Percentiles rank a stretch among this genome's conserved stretches.
phyloP scores from a whole-genome alignment of 2,888 invertebrate species.

The Noctua comes region DNA sequence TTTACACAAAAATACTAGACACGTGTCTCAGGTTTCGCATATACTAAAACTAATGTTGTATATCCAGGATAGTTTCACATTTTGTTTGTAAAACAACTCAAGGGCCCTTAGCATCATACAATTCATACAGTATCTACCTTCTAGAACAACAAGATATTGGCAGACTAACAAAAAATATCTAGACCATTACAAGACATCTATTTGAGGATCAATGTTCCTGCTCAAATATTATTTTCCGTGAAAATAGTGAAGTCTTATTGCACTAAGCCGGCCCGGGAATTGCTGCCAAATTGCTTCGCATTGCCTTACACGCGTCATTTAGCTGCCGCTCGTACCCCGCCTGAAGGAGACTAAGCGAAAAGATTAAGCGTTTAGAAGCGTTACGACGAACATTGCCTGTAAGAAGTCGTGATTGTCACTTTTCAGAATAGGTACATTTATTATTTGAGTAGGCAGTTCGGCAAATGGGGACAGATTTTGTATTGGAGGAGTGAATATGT shows the following conservation, averaged over 20 bases:
- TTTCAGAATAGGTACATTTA: slow-evolving; percentile 39
- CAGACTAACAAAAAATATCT: slow-evolving; percentile 37
- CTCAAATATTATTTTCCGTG: slow-evolving; percentile 78
- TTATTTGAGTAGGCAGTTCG: slow-evolving; percentile 19
- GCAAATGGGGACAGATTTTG: slow-evolving; percentile 10
- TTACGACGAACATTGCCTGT: slow-evolving; percentile 48
- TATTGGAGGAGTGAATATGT: neutral
- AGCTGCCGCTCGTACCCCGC: slow-evolving; percentile 71
- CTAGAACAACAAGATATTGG: slow-evolving; percentile 16
- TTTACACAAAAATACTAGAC: too few relatives aligned
- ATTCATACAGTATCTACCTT: neutral
- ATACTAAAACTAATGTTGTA: too few relatives aligned
- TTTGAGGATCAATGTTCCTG: slow-evolving; percentile 65
- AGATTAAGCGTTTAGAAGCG: slow-evolving; percentile 62
- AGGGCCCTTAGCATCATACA: neutral
- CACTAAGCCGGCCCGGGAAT: slow-evolving; percentile 76
- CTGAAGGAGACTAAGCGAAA: slow-evolving; percentile 61
- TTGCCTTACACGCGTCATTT: slow-evolving; percentile 88
- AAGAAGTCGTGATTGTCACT: slow-evolving; percentile 45
- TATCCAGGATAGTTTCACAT: neutral
- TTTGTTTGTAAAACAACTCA: neutral
- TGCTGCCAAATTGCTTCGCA: slow-evolving; percentile 87
- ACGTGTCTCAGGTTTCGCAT: too few relatives aligned
- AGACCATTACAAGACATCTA: slow-evolving; percentile 57
- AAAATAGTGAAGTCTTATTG: slow-evolving; percentile 76